Base-by-base conservation (phyloP, 2,888 invertebrate genomes). In the Limnephilus rhombicus region DNA sequence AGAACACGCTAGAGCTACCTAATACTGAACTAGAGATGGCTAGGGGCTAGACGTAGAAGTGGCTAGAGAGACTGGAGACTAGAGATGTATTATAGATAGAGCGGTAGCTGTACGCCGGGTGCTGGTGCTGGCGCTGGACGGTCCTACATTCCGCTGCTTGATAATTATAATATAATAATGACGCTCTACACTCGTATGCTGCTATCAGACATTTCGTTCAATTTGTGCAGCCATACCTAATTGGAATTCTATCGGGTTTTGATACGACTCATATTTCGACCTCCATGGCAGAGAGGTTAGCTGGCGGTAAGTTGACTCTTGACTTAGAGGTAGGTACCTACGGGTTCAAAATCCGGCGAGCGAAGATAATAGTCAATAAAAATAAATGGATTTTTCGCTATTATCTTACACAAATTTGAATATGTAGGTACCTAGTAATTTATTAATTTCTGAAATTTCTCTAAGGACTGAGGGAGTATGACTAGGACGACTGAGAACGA, bases 111-210 rank as follows among this genome's bases (percentile, higher is more conserved):
- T 24, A 68, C 24, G 68, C 68, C 7, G 31, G 68, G 68, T 18
- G 53, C 68, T 68, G 68, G 68, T 2, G 18, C 68, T 18, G 85
- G 83, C 49, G 37, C 91, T 85, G 68, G 45, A 37, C 90, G 83
- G 13, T 87, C 80, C 53, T 53, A 37, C 82, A 91, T 91, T 91
- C 89, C 89, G 68, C 34, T 86, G n/a, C 37, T 83, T 37, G 37
- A n/a, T n/a, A 45, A 41, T 45, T 18, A 9, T 29, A 41, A 85
- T 85, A 45, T 45, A 37, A 85, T 41, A 34, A 85, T 45, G 24
- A 24, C 45, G 41, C 18, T 18, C 3, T 68, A n/a, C 68, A 68
- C 68, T 68, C 68, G 4, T 24, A n/a, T 68, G 24, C 9, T 68
- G 68, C 24, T 24, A 68, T 68, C 45, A 86, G 11, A 86, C 29